Conservation (phyloP, 2,888 invertebrate genomes). For the Phasia obesa region DNA sequence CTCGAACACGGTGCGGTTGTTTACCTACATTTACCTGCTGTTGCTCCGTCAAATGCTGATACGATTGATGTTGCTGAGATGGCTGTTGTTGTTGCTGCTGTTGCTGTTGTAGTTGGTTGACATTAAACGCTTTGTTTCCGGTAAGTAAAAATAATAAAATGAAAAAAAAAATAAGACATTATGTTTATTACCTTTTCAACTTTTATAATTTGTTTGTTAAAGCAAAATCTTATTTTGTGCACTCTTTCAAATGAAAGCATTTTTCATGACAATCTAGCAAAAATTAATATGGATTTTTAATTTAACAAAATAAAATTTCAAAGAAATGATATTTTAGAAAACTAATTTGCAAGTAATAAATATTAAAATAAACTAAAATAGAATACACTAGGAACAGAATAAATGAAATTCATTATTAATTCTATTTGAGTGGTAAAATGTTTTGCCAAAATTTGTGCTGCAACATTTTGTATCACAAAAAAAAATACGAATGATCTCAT, state of each 20-base stretch:
- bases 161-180: constrained; percentile 27
- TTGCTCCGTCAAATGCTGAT: constrained; percentile 67
- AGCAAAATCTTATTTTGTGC: neutral
- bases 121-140: constrained; percentile 44
- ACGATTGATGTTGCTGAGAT: constrained; percentile 57
- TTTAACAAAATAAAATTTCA: too few relatives aligned
- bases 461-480: too few relatives aligned
- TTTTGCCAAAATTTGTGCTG: too few relatives aligned
- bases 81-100: constrained; percentile 73
- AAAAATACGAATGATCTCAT: too few relatives aligned
- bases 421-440: too few relatives aligned
- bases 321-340: too few relatives aligned
- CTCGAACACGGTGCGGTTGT: constrained; percentile 63
- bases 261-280: too few relatives aligned
- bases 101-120: constrained; percentile 67
- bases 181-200: constrained; percentile 43
- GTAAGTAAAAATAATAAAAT: constrained; percentile 16
- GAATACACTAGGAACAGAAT: too few relatives aligned
- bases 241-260: neutral
- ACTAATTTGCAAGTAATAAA: too few relatives aligned
- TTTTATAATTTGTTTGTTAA: neutral
- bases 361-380: too few relatives aligned
- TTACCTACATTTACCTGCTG: constrained; percentile 63
- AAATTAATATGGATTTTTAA: too few relatives aligned
- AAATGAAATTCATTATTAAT: too few relatives aligned